These are phyloP conservation scores for Drymonia ruficornis DNA, from an alignment of 2,888 invertebrate species.

Conservation along the genomic window DNA sequence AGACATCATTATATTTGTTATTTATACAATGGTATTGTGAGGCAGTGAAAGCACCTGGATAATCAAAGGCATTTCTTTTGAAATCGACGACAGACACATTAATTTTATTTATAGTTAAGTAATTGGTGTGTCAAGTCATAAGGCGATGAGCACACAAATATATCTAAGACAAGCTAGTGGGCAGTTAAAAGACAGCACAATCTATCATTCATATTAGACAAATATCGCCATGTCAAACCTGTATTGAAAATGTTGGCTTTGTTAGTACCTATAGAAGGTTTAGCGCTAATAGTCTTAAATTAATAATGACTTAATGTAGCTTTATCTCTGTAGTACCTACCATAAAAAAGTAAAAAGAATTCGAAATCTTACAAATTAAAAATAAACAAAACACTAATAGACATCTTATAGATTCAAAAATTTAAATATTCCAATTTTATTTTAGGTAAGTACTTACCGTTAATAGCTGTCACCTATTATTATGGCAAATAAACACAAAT, in stretches of 20 bases:
- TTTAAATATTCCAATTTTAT: too few species aligned
- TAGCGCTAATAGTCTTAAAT: neutral
- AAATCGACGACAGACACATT: slow-evolving; percentile 1
- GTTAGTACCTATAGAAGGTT: neutral
- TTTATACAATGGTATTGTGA: neutral
- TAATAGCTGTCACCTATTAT: too few species aligned
- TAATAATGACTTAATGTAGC: neutral
- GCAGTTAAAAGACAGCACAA: neutral
- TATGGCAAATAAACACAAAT: too few species aligned
- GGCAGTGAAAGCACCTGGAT: neutral
- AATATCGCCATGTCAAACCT: neutral
- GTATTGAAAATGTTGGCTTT: slow-evolving; percentile 1
- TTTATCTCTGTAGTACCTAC: neutral
- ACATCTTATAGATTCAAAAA: too few species aligned
- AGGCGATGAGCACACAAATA: neutral
- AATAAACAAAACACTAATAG: too few species aligned
- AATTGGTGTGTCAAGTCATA: slow-evolving; percentile 1
- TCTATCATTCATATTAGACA: neutral
- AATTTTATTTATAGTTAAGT: slow-evolving; percentile 4
- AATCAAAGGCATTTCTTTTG: neutral
- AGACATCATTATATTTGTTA: neutral
- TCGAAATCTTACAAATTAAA: too few species aligned
- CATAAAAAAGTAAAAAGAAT: neutral
- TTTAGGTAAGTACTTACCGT: too few species aligned
- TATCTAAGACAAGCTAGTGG: neutral